phyloP scores from a whole-genome alignment of 1,140 invertebrate species.

The Oncopeltus fasciatus region DNA sequence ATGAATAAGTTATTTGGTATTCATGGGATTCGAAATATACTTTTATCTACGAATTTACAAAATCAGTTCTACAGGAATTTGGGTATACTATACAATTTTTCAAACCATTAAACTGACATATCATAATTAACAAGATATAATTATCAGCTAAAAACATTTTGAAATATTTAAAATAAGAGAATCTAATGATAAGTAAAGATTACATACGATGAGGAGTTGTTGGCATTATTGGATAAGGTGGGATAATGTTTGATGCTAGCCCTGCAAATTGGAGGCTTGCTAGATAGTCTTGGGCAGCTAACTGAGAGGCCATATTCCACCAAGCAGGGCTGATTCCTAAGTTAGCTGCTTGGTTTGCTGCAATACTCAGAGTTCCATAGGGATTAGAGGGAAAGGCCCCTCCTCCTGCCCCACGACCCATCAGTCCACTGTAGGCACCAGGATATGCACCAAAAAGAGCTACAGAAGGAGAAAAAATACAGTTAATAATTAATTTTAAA shows the following conservation, averaged over 20 bases:
- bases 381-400: slow-evolving; percentile 13
- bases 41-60: too few species aligned
- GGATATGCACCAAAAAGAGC: slow-evolving; percentile 18
- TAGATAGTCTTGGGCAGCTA: slow-evolving; percentile 72
- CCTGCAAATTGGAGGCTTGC: slow-evolving; percentile 61
- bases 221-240: slow-evolving; percentile 13
- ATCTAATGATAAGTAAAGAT: too few species aligned
- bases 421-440: slow-evolving; percentile 14
- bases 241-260: slow-evolving; percentile 20
- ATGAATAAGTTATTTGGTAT: too few species aligned
- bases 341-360: slow-evolving; percentile 64
- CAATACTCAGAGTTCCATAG: slow-evolving; percentile 49
- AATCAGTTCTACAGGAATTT: too few species aligned
- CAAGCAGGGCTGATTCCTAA: slow-evolving; percentile 46
- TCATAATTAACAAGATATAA: too few species aligned
- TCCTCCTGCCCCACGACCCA: slow-evolving; percentile 10
- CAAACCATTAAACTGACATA: too few species aligned
- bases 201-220: slow-evolving; percentile 5
- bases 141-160: too few species aligned
- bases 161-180: too few species aligned
- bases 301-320: slow-evolving; percentile 73
- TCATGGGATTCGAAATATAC: too few species aligned
- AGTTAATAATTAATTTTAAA: too few species aligned
- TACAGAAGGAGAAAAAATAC: too few species aligned
- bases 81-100: too few species aligned